Conservation (phyloP, 2,113 vertebrate species). For the Rutilus rutilus region DNA sequence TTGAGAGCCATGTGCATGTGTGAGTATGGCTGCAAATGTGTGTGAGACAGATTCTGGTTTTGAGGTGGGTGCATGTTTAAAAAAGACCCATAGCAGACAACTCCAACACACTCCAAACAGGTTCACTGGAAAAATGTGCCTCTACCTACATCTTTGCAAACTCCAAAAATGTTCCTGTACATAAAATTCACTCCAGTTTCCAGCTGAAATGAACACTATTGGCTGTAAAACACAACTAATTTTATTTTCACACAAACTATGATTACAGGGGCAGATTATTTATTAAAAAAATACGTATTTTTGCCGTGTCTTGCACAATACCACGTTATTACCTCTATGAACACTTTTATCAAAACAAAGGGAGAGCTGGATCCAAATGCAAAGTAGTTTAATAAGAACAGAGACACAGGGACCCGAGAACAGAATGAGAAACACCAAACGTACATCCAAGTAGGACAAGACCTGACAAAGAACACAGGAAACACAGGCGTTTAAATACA, state of each 20-base stretch:
- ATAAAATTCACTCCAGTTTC: background rate
- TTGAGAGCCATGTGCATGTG: slow-evolving; percentile 8
- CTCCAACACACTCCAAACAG: background rate
- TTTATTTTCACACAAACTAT: background rate
- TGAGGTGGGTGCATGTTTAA: slow-evolving; percentile 2
- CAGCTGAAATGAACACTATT: background rate
- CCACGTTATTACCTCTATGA: background rate
- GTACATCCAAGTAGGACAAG: too few species aligned
- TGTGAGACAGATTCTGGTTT: background rate
- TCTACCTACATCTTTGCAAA: background rate
- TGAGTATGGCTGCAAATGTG: slow-evolving; percentile 12
- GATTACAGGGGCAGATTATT: background rate
- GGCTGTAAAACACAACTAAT: background rate
- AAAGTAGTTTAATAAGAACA: too few species aligned
- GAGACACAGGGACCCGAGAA: too few species aligned
- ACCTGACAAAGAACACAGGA: too few species aligned
- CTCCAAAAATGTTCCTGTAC: background rate
- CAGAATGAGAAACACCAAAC: too few species aligned
- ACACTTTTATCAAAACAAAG: background rate
- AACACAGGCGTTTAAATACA: too few species aligned
- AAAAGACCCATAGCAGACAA: background rate
- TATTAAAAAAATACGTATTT: background rate
- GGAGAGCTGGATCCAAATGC: too few species aligned
- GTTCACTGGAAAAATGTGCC: background rate
- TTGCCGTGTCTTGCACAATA: background rate